These are phyloP conservation scores for Oscheius sp. DNA, from an alignment of 1,140 invertebrate genomes.

Conservation along the genomic window DNA sequence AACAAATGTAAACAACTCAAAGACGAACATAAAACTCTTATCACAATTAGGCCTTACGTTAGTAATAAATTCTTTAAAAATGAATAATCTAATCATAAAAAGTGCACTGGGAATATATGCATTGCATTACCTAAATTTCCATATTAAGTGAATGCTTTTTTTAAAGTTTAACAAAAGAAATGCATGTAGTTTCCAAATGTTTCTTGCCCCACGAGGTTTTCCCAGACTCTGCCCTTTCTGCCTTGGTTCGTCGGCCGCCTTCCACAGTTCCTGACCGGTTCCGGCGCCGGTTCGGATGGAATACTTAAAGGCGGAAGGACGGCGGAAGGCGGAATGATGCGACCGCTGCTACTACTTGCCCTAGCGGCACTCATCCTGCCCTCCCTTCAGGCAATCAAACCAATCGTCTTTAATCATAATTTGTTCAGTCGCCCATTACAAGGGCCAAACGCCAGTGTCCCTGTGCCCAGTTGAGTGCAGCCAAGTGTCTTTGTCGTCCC, in stretches of 20 bases:
- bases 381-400: not conserved
- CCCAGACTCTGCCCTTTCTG: no score
- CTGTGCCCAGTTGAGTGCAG: slow-evolving; percentile 16
- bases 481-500: slow-evolving; percentile 23
- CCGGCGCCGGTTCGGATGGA: not conserved
- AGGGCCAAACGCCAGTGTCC: slow-evolving; percentile 25
- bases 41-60: no score
- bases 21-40: no score
- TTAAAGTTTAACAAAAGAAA: no score
- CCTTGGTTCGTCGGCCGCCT: not conserved
- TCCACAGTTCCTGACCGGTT: not conserved
- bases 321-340: not conserved
- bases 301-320: not conserved
- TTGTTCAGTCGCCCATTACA: slow-evolving; percentile 1
- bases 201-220: no score
- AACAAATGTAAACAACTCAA: no score
- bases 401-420: not conserved
- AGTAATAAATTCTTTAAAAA: no score
- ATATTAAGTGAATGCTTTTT: no score
- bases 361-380: not conserved
- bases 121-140: no score
- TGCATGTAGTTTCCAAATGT: no score
- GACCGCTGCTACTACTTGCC: not conserved
- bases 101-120: no score
- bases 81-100: no score